phyloP scores from a whole-genome alignment of 2,113 vertebrate species.

The Taurulus bubalis region DNA sequence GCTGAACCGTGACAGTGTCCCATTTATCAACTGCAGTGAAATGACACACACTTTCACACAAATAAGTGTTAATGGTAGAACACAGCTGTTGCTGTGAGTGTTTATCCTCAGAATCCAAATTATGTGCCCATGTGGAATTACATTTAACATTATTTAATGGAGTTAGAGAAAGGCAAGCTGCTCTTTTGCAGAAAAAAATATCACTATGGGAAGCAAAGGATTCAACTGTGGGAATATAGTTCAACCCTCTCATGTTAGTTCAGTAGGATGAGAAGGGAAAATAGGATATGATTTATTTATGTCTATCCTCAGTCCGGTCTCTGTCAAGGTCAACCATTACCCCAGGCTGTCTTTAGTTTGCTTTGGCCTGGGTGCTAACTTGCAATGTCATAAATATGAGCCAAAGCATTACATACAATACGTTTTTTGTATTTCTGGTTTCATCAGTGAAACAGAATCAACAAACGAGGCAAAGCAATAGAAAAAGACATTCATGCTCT shows the following conservation, averaged over 20 bases:
- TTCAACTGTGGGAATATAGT: not conserved
- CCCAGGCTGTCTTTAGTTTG: not conserved
- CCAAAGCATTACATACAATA: constrained; percentile 1
- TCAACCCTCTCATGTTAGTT: constrained; percentile 38
- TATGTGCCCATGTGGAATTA: not conserved
- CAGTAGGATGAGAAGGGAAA: constrained; percentile 28
- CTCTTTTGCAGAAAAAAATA: not conserved
- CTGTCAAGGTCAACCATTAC: constrained; percentile 39
- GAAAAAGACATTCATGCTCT: not conserved
- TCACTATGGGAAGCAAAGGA: not conserved
- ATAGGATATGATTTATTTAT: constrained; percentile 50
- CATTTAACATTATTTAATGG: not conserved
- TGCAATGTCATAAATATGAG: constrained; percentile 9
- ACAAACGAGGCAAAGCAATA: not conserved
- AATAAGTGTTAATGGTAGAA: not conserved
- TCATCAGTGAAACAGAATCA: not conserved
- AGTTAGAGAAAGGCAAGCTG: not conserved
- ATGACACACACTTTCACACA: not conserved
- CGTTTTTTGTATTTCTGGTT: not conserved
- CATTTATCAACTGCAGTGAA: not conserved
- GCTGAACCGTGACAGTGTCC: too few relatives aligned
- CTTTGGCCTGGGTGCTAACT: not conserved
- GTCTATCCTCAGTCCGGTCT: constrained; percentile 19
- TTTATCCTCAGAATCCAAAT: not conserved
- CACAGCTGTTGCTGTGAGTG: not conserved